Percentiles rank a stretch among this genome's conserved stretches.
These are phyloP conservation scores for Cantharis rufa DNA, from an alignment of 2,888 invertebrate genomes.

Conservation along the genomic window DNA sequence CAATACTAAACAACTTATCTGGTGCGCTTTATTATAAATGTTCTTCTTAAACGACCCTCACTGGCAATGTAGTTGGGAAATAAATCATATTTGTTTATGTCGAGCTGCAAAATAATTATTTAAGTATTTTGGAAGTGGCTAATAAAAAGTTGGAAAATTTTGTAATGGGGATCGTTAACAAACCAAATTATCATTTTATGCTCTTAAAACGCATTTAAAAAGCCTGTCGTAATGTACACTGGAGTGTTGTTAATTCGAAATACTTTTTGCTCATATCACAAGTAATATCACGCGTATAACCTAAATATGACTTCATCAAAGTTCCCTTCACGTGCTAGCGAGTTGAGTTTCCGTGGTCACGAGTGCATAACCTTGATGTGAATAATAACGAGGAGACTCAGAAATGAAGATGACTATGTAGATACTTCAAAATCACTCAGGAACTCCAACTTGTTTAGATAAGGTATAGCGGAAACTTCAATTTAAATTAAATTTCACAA, in stretches of 20 bases:
- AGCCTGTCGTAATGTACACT: neutral
- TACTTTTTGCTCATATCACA: conserved; percentile 22
- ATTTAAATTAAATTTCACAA: conserved; percentile 11
- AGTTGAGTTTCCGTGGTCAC: conserved; percentile 37
- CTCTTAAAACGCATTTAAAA: neutral
- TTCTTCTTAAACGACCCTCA: conserved; percentile 13
- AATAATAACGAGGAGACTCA: conserved; percentile 43
- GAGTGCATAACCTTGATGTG: conserved; percentile 40
- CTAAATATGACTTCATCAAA: conserved; percentile 38
- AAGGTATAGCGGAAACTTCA: conserved; percentile 9
- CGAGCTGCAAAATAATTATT: conserved; percentile 1
- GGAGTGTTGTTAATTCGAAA: conserved; percentile 9
- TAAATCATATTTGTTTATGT: conserved; percentile 12
- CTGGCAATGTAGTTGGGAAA: conserved; percentile 10
- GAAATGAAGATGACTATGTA: conserved; percentile 31
- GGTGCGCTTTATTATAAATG: conserved; percentile 20
- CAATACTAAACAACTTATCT: conserved; percentile 20
- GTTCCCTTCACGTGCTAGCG: conserved; percentile 37
- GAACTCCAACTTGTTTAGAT: conserved; percentile 15
- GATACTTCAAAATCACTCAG: conserved; percentile 28
- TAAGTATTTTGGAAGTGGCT: neutral
- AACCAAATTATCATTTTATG: neutral
- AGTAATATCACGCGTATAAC: conserved; percentile 34
- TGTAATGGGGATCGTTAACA: neutral
- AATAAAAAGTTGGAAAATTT: neutral